Base-by-base conservation (phyloP, 2,888 invertebrate species). In the Scaptomyza parva region DNA sequence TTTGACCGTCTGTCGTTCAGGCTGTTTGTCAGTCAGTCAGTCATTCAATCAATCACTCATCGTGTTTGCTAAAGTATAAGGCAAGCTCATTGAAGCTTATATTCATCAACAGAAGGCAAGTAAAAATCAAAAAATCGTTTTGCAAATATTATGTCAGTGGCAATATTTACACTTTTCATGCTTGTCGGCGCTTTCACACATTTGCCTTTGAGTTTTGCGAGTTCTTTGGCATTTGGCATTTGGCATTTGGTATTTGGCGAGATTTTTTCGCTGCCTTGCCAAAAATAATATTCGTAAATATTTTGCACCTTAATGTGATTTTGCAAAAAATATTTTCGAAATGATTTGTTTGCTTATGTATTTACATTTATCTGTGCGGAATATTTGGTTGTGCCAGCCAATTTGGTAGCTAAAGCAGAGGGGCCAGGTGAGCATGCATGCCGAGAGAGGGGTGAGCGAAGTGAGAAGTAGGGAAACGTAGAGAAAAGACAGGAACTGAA, bases 301-400 rank as follows among this genome's bases (percentile, higher is more conserved):
- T 82, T 82, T 82, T 72, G 65, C 85, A 85, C 82, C 85, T 81
- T 76, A 76, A 85, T 85, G 82, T 76, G 79, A 85, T 81, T 81
- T 76, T 81, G 81, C 57, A 44, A 72, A 78, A 78, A 82, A 82
- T 79, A 77, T 82, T 82, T 78, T 82, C 77, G 82, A 82, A 82
- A 82, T 82, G 82, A 82, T 82, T 82, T 82, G 82, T 82, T 85
- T 85, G 82, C 79, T 85, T 75, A 74, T 67, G 79, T 82, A 81
- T 85, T 85, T 82, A 77, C 85, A 76, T 82, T 82, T 85, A 82
- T 85, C 85, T 78, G 77, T 76, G 66, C 65, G 55, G 70, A 76
- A 77, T 55, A 68, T 71, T 71, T 68, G 54, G 64, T 76, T 71
- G 53, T 60, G 71, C 58, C 67, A 75, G 75, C 66, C 75, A 76